phyloP scores from a whole-genome alignment of 1,140 invertebrate species.

The Drosophila trapezifrons region DNA sequence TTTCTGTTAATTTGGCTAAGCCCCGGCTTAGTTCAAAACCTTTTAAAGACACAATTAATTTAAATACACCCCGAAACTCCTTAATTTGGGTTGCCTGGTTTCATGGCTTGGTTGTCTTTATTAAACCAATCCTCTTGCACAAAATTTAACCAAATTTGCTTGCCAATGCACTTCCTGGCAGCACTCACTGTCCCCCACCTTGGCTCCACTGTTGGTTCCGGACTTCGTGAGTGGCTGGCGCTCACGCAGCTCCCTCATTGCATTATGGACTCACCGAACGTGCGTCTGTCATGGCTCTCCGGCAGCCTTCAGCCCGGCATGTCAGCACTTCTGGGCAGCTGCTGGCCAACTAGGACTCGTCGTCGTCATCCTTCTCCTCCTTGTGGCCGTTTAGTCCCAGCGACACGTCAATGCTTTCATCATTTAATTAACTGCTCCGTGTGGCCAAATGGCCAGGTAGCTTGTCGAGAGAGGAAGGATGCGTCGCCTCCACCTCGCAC shows the following conservation, averaged over 20 bases:
- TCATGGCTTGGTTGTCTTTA: not conserved
- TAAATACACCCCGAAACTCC: not conserved
- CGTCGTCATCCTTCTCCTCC: not conserved
- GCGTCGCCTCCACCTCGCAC: constrained; percentile 32
- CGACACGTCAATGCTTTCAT: constrained; percentile 81
- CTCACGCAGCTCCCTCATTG: constrained; percentile 21
- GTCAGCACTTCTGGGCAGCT: constrained; percentile 30
- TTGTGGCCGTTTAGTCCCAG: constrained; percentile 36
- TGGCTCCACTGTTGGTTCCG: not conserved
- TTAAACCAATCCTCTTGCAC: not conserved
- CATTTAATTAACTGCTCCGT: constrained; percentile 81
- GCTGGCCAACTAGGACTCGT: constrained; percentile 15
- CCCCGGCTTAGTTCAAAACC: not conserved
- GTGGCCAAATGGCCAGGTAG: constrained; percentile 33
- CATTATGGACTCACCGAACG: constrained; percentile 39
- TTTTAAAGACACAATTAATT: not conserved
- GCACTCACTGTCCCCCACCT: not conserved
- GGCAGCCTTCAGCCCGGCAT: constrained; percentile 4
- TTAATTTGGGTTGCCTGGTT: not conserved
- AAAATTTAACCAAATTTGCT: not conserved
- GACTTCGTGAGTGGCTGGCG: not conserved
- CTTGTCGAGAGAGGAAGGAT: constrained; percentile 11
- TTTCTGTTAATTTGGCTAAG: not conserved
- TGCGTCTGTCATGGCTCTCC: constrained; percentile 33
- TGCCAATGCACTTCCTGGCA: not conserved